Percentiles rank a stretch among this genome's conserved stretches.
Evolutionary conservation across 2,888 invertebrate genomes (phyloP).

Genomic region (Harpalus rufipes): DNA sequence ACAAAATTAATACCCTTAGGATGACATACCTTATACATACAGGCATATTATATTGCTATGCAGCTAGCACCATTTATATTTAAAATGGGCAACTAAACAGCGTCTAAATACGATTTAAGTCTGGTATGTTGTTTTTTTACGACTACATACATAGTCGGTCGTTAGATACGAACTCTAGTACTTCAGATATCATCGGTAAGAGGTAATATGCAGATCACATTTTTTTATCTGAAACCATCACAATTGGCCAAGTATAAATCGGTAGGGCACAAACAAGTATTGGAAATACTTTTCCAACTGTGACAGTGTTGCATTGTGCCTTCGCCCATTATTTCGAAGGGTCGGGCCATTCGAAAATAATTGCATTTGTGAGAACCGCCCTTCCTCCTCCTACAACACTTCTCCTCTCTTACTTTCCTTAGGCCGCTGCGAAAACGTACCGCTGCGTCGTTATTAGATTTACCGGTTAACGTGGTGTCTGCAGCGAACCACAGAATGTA

Average conservation of each 20-base stretch:
- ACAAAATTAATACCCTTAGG: too few relatives aligned
- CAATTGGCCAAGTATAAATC: not conserved
- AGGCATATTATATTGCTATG: too few relatives aligned
- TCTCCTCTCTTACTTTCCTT: not conserved
- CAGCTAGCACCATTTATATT: too few relatives aligned
- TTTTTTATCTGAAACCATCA: too few relatives aligned
- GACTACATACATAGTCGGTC: too few relatives aligned
- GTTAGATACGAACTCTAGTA: too few relatives aligned
- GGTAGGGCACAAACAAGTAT: constrained; percentile 6
- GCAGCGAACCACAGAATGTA: constrained; percentile 61
- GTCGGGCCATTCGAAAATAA: constrained; percentile 63
- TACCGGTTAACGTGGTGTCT: constrained; percentile 61
- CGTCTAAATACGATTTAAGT: too few relatives aligned
- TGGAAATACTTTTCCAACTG: constrained; percentile 58
- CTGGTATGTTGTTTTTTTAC: too few relatives aligned
- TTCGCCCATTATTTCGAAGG: constrained; percentile 62
- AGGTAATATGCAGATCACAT: too few relatives aligned
- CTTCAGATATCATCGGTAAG: too few relatives aligned
- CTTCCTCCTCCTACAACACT: constrained; percentile 10
- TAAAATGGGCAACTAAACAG: too few relatives aligned
- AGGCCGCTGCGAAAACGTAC: constrained; percentile 37
- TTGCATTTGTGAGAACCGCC: constrained; percentile 55
- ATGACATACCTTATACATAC: too few relatives aligned
- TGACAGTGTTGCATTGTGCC: constrained; percentile 63
- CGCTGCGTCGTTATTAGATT: constrained; percentile 64